A percentile compares a stretch with the other conserved stretches of the same genome.
Conservation (phyloP, 1,140 invertebrate genomes). For the Drosophila santomea region DNA sequence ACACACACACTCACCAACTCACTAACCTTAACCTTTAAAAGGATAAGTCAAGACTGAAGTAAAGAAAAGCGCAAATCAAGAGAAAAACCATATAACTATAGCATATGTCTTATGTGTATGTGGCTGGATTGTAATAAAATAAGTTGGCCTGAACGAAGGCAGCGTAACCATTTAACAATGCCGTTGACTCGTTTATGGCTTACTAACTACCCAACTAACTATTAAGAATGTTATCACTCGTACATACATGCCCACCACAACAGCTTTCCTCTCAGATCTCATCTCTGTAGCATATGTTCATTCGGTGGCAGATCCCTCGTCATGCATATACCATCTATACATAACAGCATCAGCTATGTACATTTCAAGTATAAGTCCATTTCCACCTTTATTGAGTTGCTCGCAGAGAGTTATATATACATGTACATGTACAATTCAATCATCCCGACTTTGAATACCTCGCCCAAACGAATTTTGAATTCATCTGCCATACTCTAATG, state of each 20-base stretch:
- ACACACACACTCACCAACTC: constrained; percentile 28
- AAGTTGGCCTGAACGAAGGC: constrained; percentile 58
- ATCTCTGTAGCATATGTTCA: constrained; percentile 52
- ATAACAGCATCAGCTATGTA: constrained; percentile 31
- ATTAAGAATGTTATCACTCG: constrained; percentile 67
- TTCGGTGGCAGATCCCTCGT: constrained; percentile 30
- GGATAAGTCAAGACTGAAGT: constrained; percentile 37
- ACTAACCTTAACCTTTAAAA: constrained; percentile 63
- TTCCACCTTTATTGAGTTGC: constrained; percentile 6
- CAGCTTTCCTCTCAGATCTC: constrained; percentile 13
- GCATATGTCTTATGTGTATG: constrained; percentile 76
- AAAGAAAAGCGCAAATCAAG: constrained; percentile 46
- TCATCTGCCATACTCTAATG: constrained; percentile 59
- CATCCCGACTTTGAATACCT: constrained; percentile 18
- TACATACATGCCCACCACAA: constrained; percentile 25
- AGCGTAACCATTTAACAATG: constrained; percentile 41
- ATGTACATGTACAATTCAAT: constrained; percentile 67
- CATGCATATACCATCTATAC: constrained; percentile 17
- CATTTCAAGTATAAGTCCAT: constrained; percentile 31
- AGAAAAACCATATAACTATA: constrained; percentile 67
- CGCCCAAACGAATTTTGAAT: constrained; percentile 23
- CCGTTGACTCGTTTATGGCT: constrained; percentile 60
- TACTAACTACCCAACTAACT: constrained; percentile 46
- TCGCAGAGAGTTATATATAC: constrained; percentile 18
- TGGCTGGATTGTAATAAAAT: constrained; percentile 79